Base-by-base conservation (phyloP, 2,113 vertebrate species). In the Corythaeola cristata region DNA sequence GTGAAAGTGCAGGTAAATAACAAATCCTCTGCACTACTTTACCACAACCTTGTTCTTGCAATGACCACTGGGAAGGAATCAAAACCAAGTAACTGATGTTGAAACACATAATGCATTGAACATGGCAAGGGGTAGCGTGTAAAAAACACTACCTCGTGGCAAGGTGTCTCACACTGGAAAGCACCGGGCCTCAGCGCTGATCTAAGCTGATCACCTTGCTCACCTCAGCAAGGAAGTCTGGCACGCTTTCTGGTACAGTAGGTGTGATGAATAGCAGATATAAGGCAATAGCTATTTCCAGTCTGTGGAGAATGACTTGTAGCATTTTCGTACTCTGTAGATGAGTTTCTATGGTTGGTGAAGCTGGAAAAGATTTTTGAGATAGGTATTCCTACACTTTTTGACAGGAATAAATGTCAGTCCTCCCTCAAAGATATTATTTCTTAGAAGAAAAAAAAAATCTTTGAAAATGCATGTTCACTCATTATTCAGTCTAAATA, bases 181-280 rank as follows among this genome's bases (percentile, higher is more conserved):
- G 45, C 14, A 12, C 27, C 4, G 27, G n/a, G 12, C 18, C 39
- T 45, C 47, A 2, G 33, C 2, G 18, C 49, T 41, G 12, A n/a
- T 4, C 24, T 24, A 41, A 50, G 59, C n/a, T 33, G 10, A 21
- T 28, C 1, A 2, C 49, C 21, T 50, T 20, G 69, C 41, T 47
- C 49, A 15, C 15, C 39, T 33, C 1, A 1, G 37, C 15, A 50
- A 50, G 60, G 55, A 60, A 41, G 9, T 1, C 55, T 50, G 50
- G 22, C 33, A 12, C 0, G 4, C 3, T 13, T 23, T 3, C 4
- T 56, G 49, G 15, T 3, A 20, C 22, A 5, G 10, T 15, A 58
- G 75, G n/a, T 28, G 4, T 5, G 30, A 20, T 0, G 5, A 85
- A 63, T 2, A 66, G 23, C 30, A 79, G 50, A 55, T 69, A 63